These are phyloP conservation scores for Lithophane semibrunnea DNA, from an alignment of 2,888 invertebrate species.

Conservation along the genomic window DNA sequence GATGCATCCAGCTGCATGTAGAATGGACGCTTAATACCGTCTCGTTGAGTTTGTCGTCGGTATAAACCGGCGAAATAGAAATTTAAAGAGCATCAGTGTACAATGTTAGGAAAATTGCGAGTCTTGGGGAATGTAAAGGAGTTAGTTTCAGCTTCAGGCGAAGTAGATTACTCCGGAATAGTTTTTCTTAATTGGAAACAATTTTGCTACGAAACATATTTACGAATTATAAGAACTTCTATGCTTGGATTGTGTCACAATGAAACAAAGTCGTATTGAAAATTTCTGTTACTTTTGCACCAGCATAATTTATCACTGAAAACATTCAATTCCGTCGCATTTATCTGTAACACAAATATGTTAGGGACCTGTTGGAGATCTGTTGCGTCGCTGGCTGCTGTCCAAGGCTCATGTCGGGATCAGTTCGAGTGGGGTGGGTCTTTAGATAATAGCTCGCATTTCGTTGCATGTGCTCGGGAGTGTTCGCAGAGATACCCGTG, in stretches of 20 bases:
- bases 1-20: conserved; percentile 73
- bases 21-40: conserved; percentile 67
- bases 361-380: conserved; percentile 82
- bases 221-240: neutral
- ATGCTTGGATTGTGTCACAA: neutral
- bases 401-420: conserved; percentile 82
- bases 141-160: conserved; percentile 15
- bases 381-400: conserved; percentile 84
- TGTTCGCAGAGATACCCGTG: conserved; percentile 71
- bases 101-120: conserved; percentile 59
- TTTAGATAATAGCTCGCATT: conserved; percentile 79
- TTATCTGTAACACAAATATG: conserved; percentile 64
- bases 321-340: conserved; percentile 60
- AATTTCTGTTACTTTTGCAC: neutral
- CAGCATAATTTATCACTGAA: conserved; percentile 30
- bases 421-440: conserved; percentile 74
- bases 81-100: conserved; percentile 59
- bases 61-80: conserved; percentile 61
- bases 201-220: conserved; percentile 9
- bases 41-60: conserved; percentile 61
- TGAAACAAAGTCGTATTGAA: conserved; percentile 4
- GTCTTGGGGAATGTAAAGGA: conserved; percentile 46
- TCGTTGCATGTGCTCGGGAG: conserved; percentile 63
- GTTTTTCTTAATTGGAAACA: conserved; percentile 35
- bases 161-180: conserved; percentile 29